Base-by-base conservation (phyloP, 2,888 invertebrate species). In the Hecatera dysodea region DNA sequence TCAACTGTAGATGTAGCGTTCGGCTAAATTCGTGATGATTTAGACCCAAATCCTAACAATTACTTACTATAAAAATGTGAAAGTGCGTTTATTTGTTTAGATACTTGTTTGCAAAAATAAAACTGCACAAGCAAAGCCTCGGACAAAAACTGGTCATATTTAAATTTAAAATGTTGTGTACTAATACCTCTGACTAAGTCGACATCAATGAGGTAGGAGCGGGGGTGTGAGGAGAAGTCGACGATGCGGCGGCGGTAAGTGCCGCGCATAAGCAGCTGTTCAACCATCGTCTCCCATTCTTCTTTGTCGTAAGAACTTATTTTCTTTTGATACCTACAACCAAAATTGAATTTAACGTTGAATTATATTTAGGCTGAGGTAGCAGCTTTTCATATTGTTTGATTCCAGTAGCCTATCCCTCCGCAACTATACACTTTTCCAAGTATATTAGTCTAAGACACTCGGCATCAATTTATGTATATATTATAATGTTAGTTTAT, bases 291-390 rank as follows among this genome's bases (percentile, higher is more conserved):
- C 93, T 99, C 99, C 99, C 99, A 99, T 97, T 98, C 97, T 89
- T 99, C 99, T 92, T 99, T 99, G 96, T 99, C 99, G 95, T 99
- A 99, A 36, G 98, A 98, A 89, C 99, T 99, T 93, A 99, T 99
- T 97, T 99, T 98, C 93, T 98, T 98, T 93, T 99, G 98, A 96
- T 99, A 99, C 98, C 99, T 98, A 83, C 22, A 29, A 19, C 17
- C 39, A 11, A 0, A 75, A 46, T 39, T 33, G 0, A 15, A 55
- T n/a, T 29, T 29, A 2, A n/a, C 3, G 36, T 15, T 4, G 4
- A 22, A 15, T 36, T 36, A 4, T 15, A 56, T 56, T 36, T 36
- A 33, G 33, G 1, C 12, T 39, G 39, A 2, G 15, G 17, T 2
- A 33, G 8, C 0, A 27, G 17, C 2, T 52, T 17, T 52, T 52